Base-by-base conservation (phyloP, 2,113 vertebrate genomes). In the Hemichromis elongatus region DNA sequence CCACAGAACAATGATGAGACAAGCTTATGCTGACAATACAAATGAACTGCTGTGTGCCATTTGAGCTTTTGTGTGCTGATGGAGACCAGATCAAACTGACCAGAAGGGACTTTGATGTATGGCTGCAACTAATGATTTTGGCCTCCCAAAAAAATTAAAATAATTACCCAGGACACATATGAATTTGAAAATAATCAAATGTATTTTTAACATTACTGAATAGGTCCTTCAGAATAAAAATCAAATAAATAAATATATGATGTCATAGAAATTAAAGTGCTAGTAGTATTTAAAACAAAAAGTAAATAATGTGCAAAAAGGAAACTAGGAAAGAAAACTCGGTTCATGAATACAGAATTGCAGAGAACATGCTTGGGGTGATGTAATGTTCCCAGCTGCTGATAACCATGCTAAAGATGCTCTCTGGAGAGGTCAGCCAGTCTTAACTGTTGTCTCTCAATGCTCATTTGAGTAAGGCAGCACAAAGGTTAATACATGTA, bases 21-120 rank as follows among this genome's bases (percentile, higher is more conserved):
- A 84, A 81, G 82, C 68, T 53, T 66, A 33, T 88, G 86, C 85
- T 88, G 83, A 89, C 85, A 3, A 53, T 59, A 54, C 59, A 82
- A 3, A 61, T 45, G 12, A 83, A 28, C 45, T 59, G 42, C 56
- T 70, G 37, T 54, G 11, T 4, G 3, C 59, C n/a, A 50, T n/a
- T 55, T 50, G 24, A 35, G 45, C 73, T 54, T 79, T 87, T 89
- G 85, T 90, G 53, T 26, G 42, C 33, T 70, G 35, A 73, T 68
- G 18, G 2, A 35, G 50, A 80, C 45, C 57, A 21, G 77, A 16
- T 81, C 52, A 68, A 80, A 9, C 50, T 54, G n/a, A 30, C 30
- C 57, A 28, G 30, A 33, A 86, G 54, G 11, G 19, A 77, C 26
- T 82, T 54, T 68, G 47, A 35, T 63, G 59, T 63, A 63, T 6